These are phyloP conservation scores for Lepidochitona cinerea DNA, from an alignment of 2,888 invertebrate species.

Conservation along the genomic window DNA sequence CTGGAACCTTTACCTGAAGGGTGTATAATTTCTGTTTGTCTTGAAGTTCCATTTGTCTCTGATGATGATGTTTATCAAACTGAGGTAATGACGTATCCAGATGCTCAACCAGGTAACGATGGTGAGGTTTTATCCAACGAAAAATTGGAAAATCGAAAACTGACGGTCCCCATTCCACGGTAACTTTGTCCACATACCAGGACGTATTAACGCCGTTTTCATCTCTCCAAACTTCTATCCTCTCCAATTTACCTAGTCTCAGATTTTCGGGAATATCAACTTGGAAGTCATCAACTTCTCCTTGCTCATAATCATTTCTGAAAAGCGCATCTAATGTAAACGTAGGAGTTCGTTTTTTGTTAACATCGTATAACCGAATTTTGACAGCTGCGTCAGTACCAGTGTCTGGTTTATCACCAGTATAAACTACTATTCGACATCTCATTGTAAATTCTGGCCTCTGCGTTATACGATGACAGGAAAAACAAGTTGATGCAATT, in stretches of 20 bases:
- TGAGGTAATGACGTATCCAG: conserved; percentile 70
- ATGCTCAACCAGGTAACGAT: conserved; percentile 65
- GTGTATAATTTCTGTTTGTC: conserved; percentile 62
- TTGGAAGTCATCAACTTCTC: conserved; percentile 64
- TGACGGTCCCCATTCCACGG: conserved; percentile 43
- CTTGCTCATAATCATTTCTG: conserved; percentile 65
- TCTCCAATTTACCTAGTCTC: conserved; percentile 15
- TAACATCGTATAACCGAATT: conserved; percentile 66
- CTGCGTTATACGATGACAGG: too few species aligned
- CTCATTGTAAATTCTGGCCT: too few species aligned
- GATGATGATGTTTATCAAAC: conserved; percentile 63
- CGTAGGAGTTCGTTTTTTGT: conserved; percentile 57
- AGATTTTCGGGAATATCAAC: conserved; percentile 23
- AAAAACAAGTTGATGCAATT: too few species aligned
- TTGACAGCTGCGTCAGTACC: conserved; percentile 71
- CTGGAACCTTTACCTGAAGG: conserved; percentile 39
- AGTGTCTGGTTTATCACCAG: conserved; percentile 70
- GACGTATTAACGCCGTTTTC: conserved; percentile 62
- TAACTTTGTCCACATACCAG: conserved; percentile 69
- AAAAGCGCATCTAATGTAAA: conserved; percentile 66
- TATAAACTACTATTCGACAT: too few species aligned
- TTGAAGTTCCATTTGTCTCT: conserved; percentile 65
- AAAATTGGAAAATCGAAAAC: conserved; percentile 68
- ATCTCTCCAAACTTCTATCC: conserved; percentile 70
- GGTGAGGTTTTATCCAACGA: conserved; percentile 69